A percentile compares a stretch with the other conserved stretches of the same genome.
These are phyloP conservation scores for Leucoraja ocellata DNA, from an alignment of 2,797 vertebrate species.

Conservation along the genomic window DNA sequence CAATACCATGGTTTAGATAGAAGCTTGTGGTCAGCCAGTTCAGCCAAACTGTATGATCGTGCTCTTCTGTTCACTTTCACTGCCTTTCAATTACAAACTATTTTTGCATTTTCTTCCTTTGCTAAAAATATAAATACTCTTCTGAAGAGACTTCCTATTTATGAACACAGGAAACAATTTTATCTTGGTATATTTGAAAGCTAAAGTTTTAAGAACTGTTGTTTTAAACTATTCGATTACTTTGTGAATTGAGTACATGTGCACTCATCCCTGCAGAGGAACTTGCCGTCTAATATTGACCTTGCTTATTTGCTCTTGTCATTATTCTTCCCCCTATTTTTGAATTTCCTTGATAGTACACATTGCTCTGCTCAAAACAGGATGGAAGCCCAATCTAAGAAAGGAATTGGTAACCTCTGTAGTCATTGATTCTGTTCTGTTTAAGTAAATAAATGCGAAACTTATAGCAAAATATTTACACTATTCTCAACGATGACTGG, in stretches of 20 bases:
- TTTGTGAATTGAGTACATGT: not conserved
- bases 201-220: not conserved
- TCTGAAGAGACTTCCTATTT: not conserved
- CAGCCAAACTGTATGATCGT: too few relatives aligned
- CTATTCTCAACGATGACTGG: not conserved
- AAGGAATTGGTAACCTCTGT: not conserved
- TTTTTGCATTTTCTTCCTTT: not conserved
- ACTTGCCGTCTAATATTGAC: not conserved
- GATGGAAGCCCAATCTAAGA: not conserved
- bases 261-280: not conserved
- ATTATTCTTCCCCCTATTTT: not conserved
- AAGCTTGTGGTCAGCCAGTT: too few relatives aligned
- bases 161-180: not conserved
- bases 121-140: not conserved
- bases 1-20: too few relatives aligned
- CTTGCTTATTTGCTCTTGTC: not conserved
- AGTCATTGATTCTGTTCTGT: not conserved
- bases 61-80: not conserved
- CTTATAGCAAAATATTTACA: not conserved
- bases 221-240: not conserved
- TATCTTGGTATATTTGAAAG: not conserved
- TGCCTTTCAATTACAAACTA: not conserved
- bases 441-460: not conserved
- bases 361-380: not conserved
- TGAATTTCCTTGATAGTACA: not conserved